These are phyloP conservation scores for Tethya wilhelma DNA, from an alignment of 37 sponge, comb jelly and placozoan genomes.

Conservation along the genomic window DNA sequence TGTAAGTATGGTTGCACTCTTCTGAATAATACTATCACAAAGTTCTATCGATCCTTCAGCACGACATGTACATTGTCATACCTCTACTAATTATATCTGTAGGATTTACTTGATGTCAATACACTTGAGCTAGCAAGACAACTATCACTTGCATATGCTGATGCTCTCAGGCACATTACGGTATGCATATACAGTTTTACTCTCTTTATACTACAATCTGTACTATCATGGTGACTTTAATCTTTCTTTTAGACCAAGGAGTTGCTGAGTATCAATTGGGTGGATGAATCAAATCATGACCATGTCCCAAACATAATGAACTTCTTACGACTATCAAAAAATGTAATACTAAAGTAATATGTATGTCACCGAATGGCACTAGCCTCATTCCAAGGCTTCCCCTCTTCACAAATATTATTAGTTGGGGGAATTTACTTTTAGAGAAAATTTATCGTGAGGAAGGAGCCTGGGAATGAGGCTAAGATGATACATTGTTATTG, in stretches of 20 bases:
- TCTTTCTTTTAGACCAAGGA: slow-evolving; percentile 21
- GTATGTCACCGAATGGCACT: background rate
- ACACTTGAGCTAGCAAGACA: slow-evolving; percentile 76
- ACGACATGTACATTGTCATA: too few species aligned
- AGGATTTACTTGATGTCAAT: slow-evolving; percentile 71
- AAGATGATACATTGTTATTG: background rate
- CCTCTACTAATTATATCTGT: background rate
- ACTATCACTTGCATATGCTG: slow-evolving; percentile 38
- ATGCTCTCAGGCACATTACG: slow-evolving; percentile 45
- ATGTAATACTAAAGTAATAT: background rate
- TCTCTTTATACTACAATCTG: background rate
- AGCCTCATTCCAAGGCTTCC: background rate
- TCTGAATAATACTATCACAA: background rate
- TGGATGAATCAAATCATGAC: background rate
- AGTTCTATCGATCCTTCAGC: too few species aligned
- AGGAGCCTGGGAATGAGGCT: too few species aligned
- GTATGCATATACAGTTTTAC: slow-evolving; percentile 25
- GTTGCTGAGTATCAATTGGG: slow-evolving; percentile 19
- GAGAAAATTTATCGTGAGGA: background rate
- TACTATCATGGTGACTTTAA: background rate
- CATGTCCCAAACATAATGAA: background rate
- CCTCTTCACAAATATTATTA: background rate
- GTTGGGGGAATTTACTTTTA: background rate
- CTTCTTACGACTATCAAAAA: slow-evolving; percentile 25
- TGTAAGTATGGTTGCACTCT: slow-evolving; percentile 22